These are phyloP conservation scores for Hyperoodon ampullatus DNA, from an alignment of 2,113 vertebrate genomes.

Conservation along the genomic window DNA sequence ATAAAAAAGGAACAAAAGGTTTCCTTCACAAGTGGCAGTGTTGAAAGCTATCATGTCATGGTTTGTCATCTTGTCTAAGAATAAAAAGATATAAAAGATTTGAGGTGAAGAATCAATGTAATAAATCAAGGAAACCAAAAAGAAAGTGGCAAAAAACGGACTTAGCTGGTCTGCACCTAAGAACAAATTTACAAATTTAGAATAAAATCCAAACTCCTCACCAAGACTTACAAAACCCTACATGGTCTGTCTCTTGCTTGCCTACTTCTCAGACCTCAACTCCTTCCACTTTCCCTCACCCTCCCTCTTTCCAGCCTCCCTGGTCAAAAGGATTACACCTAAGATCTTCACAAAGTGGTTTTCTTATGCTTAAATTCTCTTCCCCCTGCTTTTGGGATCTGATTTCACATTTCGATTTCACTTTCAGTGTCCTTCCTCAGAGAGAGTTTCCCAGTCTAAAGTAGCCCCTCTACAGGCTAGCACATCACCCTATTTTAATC, in stretches of 20 bases:
- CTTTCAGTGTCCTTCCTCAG: neutral
- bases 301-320: neutral
- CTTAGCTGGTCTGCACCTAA: neutral
- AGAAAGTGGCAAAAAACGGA: neutral
- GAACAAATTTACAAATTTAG: neutral
- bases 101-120: neutral
- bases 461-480: neutral
- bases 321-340: neutral
- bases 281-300: neutral
- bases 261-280: neutral
- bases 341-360: neutral
- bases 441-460: neutral
- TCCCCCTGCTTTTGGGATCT: neutral
- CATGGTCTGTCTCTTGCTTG: neutral
- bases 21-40: neutral
- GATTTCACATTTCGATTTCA: neutral
- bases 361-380: neutral
- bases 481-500: neutral
- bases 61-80: neutral
- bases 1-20: neutral
- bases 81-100: neutral
- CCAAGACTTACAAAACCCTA: neutral
- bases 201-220: conserved; percentile 29
- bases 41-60: neutral
- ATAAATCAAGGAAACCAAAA: neutral